These are phyloP conservation scores for Scomberomorus guttatus DNA, from an alignment of 2,797 vertebrate genomes.

Conservation along the genomic window DNA sequence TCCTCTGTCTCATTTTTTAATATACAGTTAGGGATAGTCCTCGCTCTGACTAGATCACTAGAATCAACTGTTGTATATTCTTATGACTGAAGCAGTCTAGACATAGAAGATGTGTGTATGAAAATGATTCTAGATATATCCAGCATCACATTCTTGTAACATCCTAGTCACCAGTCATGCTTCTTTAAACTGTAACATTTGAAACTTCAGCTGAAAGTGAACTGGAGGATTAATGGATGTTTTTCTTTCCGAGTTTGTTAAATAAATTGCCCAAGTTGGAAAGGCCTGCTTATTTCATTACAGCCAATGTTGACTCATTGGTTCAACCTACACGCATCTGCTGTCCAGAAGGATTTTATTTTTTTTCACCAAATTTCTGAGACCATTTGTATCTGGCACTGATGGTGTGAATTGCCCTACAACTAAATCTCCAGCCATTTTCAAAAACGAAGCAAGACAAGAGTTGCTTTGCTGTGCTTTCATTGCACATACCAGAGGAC, in stretches of 20 bases:
- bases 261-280: slow-evolving; percentile 10
- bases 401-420: slow-evolving; percentile 45
- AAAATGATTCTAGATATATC: not conserved
- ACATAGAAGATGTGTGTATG: not conserved
- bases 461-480: slow-evolving; percentile 53
- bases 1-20: no score
- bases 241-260: slow-evolving; percentile 32
- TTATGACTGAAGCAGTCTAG: no score
- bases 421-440: slow-evolving; percentile 30
- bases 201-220: not conserved
- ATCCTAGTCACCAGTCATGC: no score
- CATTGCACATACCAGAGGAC: slow-evolving; percentile 63
- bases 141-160: not conserved
- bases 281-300: slow-evolving; percentile 6
- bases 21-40: no score
- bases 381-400: slow-evolving; percentile 44
- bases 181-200: not conserved
- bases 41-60: no score
- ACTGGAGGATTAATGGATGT: not conserved
- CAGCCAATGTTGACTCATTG: slow-evolving; percentile 25
- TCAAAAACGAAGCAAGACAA: slow-evolving; percentile 46
- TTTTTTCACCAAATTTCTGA: slow-evolving; percentile 46
- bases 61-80: not conserved
- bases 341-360: slow-evolving; percentile 36
- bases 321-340: slow-evolving; percentile 41